Percentiles rank a stretch among this genome's conserved stretches.
Conservation (phyloP, 1,140 invertebrate species). For the Subanguina moxae region DNA sequence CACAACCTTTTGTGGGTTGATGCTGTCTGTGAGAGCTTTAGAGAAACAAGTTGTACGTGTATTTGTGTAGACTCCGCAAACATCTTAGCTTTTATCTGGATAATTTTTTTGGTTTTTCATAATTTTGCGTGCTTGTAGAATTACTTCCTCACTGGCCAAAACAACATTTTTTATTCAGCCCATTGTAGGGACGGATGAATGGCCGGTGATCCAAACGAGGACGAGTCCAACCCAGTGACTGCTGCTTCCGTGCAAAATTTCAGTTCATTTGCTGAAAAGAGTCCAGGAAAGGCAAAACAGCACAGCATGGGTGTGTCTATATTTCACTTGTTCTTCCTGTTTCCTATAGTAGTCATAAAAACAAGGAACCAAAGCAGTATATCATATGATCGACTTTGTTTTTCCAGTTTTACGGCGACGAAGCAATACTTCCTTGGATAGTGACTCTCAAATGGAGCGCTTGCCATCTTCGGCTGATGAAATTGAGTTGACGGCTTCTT, state of each 20-base stretch:
- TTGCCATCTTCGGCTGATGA: background rate
- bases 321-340: background rate
- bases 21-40: too few relatives aligned
- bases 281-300: conserved; percentile 4
- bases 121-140: too few relatives aligned
- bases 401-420: conserved; percentile 2
- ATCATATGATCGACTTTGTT: background rate
- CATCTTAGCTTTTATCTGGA: too few relatives aligned
- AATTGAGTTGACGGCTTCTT: background rate
- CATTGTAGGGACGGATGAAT: too few relatives aligned
- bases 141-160: too few relatives aligned
- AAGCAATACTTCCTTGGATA: conserved; percentile 2
- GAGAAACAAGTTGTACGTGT: too few relatives aligned
- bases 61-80: too few relatives aligned
- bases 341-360: too few relatives aligned
- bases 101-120: too few relatives aligned
- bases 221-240: background rate
- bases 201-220: background rate
- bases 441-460: background rate
- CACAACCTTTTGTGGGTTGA: too few relatives aligned
- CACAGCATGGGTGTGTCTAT: conserved; percentile 2
- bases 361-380: too few relatives aligned
- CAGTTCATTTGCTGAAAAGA: background rate
- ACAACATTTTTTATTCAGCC: too few relatives aligned
- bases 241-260: conserved; percentile 2